Conservation (phyloP, 2,888 invertebrate species). For the Xanthorhoe spadicearia region DNA sequence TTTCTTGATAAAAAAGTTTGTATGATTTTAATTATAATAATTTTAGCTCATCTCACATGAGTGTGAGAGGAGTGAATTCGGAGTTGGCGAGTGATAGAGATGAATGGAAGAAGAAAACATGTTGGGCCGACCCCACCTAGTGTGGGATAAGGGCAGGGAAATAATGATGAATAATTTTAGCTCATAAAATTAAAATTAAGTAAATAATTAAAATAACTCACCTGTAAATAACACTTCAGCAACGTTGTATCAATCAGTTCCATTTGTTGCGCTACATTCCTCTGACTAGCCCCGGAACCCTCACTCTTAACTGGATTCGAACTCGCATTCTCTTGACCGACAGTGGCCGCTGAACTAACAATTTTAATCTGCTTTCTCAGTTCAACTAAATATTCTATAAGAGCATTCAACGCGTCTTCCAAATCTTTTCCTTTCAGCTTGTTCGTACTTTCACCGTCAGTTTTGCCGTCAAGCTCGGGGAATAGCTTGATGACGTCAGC, state of each 20-base stretch:
- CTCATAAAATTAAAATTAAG: no score
- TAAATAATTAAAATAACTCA: constrained; percentile 53
- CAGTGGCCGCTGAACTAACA: constrained; percentile 50
- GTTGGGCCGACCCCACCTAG: no score
- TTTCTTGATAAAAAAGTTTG: no score
- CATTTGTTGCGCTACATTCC: constrained; percentile 78
- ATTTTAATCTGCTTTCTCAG: constrained; percentile 83
- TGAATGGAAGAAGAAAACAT: no score
- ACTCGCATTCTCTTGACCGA: constrained; percentile 50
- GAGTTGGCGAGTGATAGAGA: no score
- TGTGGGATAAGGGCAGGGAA: no score
- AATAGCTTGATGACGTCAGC: constrained; percentile 97
- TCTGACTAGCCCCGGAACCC: constrained; percentile 51
- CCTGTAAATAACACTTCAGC: constrained; percentile 98
- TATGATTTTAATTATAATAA: no score
- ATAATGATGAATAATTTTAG: no score
- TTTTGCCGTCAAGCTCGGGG: constrained; percentile 91
- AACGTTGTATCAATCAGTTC: constrained; percentile 99
- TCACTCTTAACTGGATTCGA: constrained; percentile 28
- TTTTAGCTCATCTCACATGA: no score
- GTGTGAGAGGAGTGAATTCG: no score
- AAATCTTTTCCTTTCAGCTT: constrained; percentile 92
- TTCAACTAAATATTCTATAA: constrained; percentile 95
- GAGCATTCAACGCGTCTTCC: constrained; percentile 93
- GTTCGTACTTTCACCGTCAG: constrained; percentile 51